phyloP scores from a whole-genome alignment of 2,797 vertebrate species.

The Falco columbarius region DNA sequence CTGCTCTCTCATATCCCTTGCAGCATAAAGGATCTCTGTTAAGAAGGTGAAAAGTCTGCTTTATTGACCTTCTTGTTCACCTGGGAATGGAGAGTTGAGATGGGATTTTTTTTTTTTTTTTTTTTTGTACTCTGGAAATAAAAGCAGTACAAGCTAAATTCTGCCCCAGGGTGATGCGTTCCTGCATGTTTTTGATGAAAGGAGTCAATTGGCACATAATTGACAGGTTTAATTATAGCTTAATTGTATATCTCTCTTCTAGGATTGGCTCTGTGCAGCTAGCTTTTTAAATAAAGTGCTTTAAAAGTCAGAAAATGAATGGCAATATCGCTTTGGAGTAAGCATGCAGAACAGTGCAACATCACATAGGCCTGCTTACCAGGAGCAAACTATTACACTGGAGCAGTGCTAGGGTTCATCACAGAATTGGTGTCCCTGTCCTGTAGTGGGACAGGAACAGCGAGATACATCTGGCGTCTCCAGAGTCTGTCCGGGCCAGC shows the following conservation, averaged over 20 bases:
- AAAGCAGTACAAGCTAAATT: neutral
- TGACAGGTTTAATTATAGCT: neutral
- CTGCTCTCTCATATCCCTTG: neutral
- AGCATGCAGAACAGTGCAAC: neutral
- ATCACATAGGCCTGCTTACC: neutral
- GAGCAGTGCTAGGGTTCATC: neutral
- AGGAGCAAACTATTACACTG: neutral
- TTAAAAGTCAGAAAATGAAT: neutral
- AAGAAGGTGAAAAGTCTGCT: neutral
- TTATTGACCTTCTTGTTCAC: neutral
- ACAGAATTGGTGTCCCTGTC: neutral
- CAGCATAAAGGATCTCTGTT: neutral
- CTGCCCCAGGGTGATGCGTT: neutral
- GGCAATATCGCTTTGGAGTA: neutral
- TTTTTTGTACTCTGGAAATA: neutral
- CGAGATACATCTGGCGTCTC: fast-evolving
- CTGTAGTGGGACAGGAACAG: neutral
- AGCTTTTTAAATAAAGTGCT: neutral
- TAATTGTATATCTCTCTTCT: neutral
- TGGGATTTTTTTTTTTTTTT: neutral
- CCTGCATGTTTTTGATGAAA: neutral
- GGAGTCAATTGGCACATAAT: neutral
- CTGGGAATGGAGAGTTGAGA: neutral
- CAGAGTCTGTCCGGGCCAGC: neutral
- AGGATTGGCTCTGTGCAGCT: neutral